phyloP scores from a whole-genome alignment of 2,113 vertebrate genomes.

The Actenoides hombroni region DNA sequence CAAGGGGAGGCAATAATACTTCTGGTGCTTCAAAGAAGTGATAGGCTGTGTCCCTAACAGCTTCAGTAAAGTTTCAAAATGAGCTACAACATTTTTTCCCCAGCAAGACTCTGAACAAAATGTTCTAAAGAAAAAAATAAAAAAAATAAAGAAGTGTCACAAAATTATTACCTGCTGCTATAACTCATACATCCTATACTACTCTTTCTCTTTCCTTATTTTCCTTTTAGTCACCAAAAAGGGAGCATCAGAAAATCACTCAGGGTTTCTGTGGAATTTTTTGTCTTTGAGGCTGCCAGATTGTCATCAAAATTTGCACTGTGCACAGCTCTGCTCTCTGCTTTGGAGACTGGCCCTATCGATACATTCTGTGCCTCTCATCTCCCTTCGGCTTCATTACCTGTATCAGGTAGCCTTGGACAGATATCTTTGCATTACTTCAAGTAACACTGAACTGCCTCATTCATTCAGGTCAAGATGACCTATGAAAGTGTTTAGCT shows the following conservation, averaged over 20 bases:
- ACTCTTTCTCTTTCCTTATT: background rate
- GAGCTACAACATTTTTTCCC: background rate
- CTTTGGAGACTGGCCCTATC: background rate
- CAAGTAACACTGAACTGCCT: background rate
- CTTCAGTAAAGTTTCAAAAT: background rate
- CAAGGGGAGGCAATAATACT: rapidly evolving
- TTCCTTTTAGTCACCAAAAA: background rate
- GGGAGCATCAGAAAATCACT: background rate
- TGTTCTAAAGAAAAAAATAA: background rate
- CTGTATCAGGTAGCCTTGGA: background rate
- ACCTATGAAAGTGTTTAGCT: background rate
- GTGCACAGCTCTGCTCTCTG: background rate
- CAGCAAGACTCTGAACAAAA: background rate
- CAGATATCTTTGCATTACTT: background rate
- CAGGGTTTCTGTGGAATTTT: background rate
- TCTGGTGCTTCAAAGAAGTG: too few relatives aligned
- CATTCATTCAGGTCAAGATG: background rate
- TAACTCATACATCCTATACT: background rate
- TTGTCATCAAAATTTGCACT: too few relatives aligned
- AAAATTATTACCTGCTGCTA: background rate
- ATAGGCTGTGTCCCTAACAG: background rate
- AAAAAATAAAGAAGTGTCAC: background rate
- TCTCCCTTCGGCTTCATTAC: background rate
- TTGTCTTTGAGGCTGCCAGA: background rate
- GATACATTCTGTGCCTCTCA: background rate